Conservation (phyloP, 2,113 vertebrate genomes). For the Phycodurus eques region DNA sequence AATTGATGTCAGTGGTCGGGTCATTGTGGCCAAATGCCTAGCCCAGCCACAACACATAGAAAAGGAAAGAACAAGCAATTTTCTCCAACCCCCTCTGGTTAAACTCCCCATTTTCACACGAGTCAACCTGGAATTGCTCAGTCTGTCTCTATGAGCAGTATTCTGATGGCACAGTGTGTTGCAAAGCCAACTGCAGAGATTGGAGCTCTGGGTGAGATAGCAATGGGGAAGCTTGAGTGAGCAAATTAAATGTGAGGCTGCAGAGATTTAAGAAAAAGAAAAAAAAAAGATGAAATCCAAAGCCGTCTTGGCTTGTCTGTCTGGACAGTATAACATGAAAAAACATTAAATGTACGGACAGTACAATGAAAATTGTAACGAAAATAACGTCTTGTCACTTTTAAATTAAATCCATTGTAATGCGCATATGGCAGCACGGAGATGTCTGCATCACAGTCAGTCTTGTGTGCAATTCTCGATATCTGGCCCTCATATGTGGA, state of each 20-base stretch:
- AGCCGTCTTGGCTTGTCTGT: neutral
- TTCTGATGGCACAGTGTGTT: conserved; percentile 41
- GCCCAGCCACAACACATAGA: conserved; percentile 43
- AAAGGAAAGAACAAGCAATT: conserved; percentile 55
- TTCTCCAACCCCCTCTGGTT: conserved; percentile 55
- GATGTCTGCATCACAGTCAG: neutral
- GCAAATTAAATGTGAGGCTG: conserved; percentile 29
- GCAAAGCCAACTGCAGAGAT: conserved; percentile 6
- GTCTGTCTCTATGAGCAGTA: conserved; percentile 50
- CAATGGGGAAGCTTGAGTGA: conserved; percentile 1
- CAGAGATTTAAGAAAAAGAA: conserved; percentile 11
- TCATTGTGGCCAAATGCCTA: conserved; percentile 37
- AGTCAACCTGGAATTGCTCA: conserved; percentile 47
- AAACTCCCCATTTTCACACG: conserved; percentile 58
- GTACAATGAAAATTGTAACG: neutral
- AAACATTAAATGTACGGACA: no score
- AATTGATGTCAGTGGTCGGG: conserved; percentile 49
- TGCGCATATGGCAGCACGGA: no score
- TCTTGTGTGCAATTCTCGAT: neutral
- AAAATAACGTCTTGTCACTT: no score
- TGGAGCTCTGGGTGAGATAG: conserved; percentile 5
- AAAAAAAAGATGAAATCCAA: conserved; percentile 23
- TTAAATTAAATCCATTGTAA: no score
- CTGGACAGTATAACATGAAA: neutral
- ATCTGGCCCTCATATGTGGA: neutral